Base-by-base conservation (phyloP, 2,797 vertebrate genomes). In the Anabas testudineus region DNA sequence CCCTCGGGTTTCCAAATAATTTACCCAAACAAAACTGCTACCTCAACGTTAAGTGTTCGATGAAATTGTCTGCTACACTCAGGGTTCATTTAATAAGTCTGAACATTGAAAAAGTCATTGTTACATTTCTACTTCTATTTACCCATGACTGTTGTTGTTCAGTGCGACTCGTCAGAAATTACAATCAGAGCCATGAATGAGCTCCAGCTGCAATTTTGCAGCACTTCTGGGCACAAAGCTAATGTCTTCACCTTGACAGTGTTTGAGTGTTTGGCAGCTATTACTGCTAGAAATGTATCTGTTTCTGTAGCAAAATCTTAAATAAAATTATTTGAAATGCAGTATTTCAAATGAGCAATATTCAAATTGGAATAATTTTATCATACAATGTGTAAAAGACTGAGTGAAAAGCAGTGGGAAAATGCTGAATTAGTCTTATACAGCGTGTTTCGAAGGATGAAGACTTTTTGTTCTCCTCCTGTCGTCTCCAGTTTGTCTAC, bases 1-100 rank as follows among this genome's bases (percentile, higher is more conserved):
- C 64, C 76, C 81, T 57, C 1, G 1, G 56, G 75, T 71, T 85
- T 81, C n/a, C 34, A 54, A 70, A 77, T 52, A 58, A 74, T 83
- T 73, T 74, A 45, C 32, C 34, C 58, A 71, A 77, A 80, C 71
- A 74, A 69, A 76, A 61, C 19, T 28, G 47, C 51, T 49, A 34
- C 46, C 28, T 69, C 37, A 10, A 53, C 66, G 59, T 51, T 57
- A 60, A 76, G 36, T 53, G 59, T 59, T 83, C 43, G 48, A 14
- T 43, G 39, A 42, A 63, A 65, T 24, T 51, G 64, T 22, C 30
- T 32, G 42, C 52, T 39, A 21, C 65, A 65, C 34, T 28, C 16
- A 58, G 16, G 47, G 45, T 60, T 71, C 32, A 39, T 66, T 71
- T 58, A 67, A 60, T 74, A 54, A 51, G 66, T 58, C 55, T 37